These are phyloP conservation scores for Menidia beryllina DNA, from an alignment of 2,113 vertebrate genomes.

Conservation along the genomic window DNA sequence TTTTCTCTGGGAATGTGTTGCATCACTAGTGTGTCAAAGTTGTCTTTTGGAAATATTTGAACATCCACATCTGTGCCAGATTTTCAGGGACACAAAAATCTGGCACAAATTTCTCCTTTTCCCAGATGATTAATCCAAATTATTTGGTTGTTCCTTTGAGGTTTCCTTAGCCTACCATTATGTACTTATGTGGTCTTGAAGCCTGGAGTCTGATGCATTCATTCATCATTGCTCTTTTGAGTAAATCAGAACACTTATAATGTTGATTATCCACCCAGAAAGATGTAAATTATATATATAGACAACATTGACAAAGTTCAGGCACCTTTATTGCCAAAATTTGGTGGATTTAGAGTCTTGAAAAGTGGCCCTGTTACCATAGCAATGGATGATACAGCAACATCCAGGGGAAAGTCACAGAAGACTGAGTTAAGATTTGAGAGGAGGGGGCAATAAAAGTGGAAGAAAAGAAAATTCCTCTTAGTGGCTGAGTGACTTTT, in stretches of 20 bases:
- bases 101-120: neutral
- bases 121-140: neutral
- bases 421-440: neutral
- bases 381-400: neutral
- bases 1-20: neutral
- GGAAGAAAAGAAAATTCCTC: neutral
- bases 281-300: neutral
- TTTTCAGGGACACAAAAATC: neutral
- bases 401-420: neutral
- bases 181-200: neutral
- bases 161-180: neutral
- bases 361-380: neutral
- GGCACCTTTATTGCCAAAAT: neutral
- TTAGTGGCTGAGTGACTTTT: conserved; percentile 21
- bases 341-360: neutral
- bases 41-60: neutral
- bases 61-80: neutral
- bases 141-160: neutral
- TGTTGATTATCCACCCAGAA: neutral
- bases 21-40: neutral
- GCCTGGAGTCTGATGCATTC: neutral
- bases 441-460: neutral
- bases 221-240: neutral
- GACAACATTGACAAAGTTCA: neutral
- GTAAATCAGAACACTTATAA: too few relatives aligned